phyloP scores from a whole-genome alignment of 2,797 vertebrate species.

The Choloepus didactylus region DNA sequence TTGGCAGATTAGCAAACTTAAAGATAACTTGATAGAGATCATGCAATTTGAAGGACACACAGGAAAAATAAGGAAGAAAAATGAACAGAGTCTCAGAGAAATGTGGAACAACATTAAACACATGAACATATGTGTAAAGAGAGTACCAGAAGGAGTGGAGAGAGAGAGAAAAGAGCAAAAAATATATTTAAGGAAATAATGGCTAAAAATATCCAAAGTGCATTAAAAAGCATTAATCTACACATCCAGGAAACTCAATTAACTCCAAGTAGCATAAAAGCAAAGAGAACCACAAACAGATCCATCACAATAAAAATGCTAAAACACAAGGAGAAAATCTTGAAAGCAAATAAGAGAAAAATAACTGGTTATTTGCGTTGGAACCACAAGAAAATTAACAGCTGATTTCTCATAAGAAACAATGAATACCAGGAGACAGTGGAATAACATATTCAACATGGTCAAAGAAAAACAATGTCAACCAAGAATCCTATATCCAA shows the following conservation, averaged over 20 bases:
- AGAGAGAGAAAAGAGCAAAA: neutral
- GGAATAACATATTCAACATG: neutral
- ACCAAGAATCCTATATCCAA: neutral
- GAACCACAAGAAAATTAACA: neutral
- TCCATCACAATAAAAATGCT: neutral
- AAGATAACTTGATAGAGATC: neutral
- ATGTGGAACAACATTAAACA: neutral
- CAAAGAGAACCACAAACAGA: neutral
- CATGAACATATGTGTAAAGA: neutral
- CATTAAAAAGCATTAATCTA: neutral
- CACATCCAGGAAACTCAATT: neutral
- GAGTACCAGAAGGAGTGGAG: neutral
- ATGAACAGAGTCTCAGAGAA: neutral
- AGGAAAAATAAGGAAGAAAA: neutral
- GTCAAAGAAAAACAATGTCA: neutral
- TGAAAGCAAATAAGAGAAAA: neutral
- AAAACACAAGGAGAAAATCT: neutral
- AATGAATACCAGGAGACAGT: neutral
- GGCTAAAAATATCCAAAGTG: neutral
- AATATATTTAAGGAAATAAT: slow-evolving; percentile 27
- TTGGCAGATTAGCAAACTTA: neutral
- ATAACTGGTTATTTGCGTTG: neutral
- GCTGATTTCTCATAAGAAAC: neutral
- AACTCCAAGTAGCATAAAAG: neutral
- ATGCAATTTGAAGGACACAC: neutral